Evolutionary conservation across 2,888 invertebrate genomes (phyloP), one percentile per base, ranked within the genome.

Genomic region (Galeopsomyia nigrocyanea): DNA sequence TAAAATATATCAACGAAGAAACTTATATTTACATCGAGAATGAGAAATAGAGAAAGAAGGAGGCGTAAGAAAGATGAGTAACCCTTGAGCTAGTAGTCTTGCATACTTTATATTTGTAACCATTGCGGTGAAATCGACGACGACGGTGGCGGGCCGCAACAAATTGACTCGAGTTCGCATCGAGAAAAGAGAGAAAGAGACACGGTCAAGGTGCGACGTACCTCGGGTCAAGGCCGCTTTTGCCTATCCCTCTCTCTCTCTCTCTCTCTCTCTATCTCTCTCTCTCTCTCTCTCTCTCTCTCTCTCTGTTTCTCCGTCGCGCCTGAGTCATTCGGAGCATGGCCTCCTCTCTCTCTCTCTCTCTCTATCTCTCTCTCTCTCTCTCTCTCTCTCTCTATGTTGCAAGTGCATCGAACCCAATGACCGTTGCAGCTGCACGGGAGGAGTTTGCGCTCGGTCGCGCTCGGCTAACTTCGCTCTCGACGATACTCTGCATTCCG

Each of bases 151-250:
- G 68, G 53, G 61, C 9, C 39, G 51, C 17, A 50, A 39, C 50
- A 64, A 50, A 64, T 39, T 13, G 39, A 39, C 39, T 39, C 7
- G 13, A 39, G 39, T 39, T 39, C 39, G 39, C 13, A 26, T 39
- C 39, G 13, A 3, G 10, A 26, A 26, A 26, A 64, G 39, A 31
- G 55, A 31, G 47, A 5, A 22, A 64, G 64, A 17, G 64, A 46
- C 14, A 55, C 51, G 74, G 76, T 74, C 74, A 82, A 82, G 82
- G 82, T 82, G 78, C 82, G 81, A 81, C 81, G 81, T 82, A 84
- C 81, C 81, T 76, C 84, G 81, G 85, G 85, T 85, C 85, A 86
- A 85, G 84, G 84, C 82, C 84, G 82, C 78, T 78, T 39, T 80
- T 80, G 80, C 78, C 80, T 39, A 19, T 13, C 63, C n/a, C 5